Base-by-base conservation (phyloP, 92 coral and sea anemone species). In the Porites cylindrica region DNA sequence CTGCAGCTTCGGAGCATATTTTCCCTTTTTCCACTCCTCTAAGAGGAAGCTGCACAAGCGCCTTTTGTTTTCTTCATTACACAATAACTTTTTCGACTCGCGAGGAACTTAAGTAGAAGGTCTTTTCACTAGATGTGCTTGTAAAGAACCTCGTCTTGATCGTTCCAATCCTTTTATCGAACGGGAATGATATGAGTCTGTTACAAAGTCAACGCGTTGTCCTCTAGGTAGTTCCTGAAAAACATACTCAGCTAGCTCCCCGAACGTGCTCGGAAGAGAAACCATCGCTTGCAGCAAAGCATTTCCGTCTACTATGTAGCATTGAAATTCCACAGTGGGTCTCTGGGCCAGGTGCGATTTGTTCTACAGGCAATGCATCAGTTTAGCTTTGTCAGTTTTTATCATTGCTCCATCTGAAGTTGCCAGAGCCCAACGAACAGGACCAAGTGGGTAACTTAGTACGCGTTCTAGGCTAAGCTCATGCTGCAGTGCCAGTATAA, bases 221-320 rank as follows among this genome's bases (percentile, higher is more conserved):
- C 17, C 88, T 75, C 26, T 84, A 13, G 83, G 84, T 11, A 83
- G 87, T 47, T 70, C 69, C 82, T 71, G 50, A 26, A 72, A 77
- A 43, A 84, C 85, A 53, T 18, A 20, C n/a, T 76, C 85, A 9
- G 84, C 85, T 10, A 84, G 85, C 74, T 77, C 85, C 14, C 88
- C 85, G 51, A 56, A 84, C 14, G 73, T 75, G 74, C 72, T 76
- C 10, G 85, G 85, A 84, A 83, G 19, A 74, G 87, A 19, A 6
- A 83, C 82, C 83, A 83, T 70, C 9, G 87, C 87, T 43, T 83
- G 87, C n/a, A 73, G 84, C 51, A 72, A 3, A 9, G 83, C 83
- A 61, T 61, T 78, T 78, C 47, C 47, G 47, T 38, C 47, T 2
- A 38, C 47, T 38, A 38, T 38, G 47, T 0, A 38, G 47, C 47